Conservation (phyloP, 1,140 invertebrate genomes). For the Pogonomyrmex barbatus region DNA sequence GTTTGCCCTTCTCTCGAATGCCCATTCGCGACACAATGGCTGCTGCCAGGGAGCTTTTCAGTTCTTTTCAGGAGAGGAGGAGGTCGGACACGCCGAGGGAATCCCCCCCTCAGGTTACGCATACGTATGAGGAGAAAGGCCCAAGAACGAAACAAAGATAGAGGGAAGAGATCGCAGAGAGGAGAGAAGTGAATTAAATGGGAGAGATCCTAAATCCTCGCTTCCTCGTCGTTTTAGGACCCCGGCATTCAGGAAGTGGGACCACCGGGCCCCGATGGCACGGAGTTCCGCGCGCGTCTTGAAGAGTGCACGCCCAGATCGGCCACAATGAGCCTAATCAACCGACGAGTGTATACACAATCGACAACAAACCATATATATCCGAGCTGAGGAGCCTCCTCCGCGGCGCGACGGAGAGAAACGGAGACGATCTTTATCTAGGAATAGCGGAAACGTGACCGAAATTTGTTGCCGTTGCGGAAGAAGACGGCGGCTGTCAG, state of each 20-base stretch:
- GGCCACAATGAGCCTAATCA: slow-evolving; percentile 84
- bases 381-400: slow-evolving; percentile 47
- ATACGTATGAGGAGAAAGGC: background rate
- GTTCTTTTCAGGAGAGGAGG: slow-evolving; percentile 70
- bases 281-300: slow-evolving; percentile 33
- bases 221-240: slow-evolving; percentile 35
- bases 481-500: slow-evolving; percentile 42
- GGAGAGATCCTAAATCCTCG: slow-evolving; percentile 12
- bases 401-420: slow-evolving; percentile 40
- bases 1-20: slow-evolving; percentile 85
- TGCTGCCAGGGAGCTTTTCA: slow-evolving; percentile 81
- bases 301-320: slow-evolving; percentile 77
- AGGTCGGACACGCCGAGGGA: background rate
- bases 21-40: slow-evolving; percentile 83
- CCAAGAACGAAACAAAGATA: slow-evolving; percentile 5
- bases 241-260: slow-evolving; percentile 37
- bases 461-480: slow-evolving; percentile 29
- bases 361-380: slow-evolving; percentile 82
- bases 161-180: background rate
- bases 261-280: slow-evolving; percentile 60
- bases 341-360: slow-evolving; percentile 81
- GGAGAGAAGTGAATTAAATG: slow-evolving; percentile 34
- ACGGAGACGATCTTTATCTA: slow-evolving; percentile 75
- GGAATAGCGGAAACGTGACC: slow-evolving; percentile 30
- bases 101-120: slow-evolving; percentile 4